Evolutionary conservation across 1,140 invertebrate species (phyloP), one percentile per base, ranked within the genome.

Genomic region (Bombus huntii): DNA sequence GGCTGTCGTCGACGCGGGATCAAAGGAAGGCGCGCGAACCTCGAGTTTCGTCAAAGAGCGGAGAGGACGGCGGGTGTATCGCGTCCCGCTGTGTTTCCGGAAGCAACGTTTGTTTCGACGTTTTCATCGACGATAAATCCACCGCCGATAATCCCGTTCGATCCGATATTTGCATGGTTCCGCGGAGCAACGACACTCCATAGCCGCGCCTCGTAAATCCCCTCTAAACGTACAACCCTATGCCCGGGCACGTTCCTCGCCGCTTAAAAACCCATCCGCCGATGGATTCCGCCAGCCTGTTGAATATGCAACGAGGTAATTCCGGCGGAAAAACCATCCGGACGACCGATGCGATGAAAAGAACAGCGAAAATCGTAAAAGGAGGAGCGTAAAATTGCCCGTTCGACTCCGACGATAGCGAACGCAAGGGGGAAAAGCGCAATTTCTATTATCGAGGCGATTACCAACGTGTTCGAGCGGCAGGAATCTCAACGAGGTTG

Each of bases 301-400:
- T 83, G 81, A 83, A 83, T 83, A 76, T 76, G 25, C 81, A 83
- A 39, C 72, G 57, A 39, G 72, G 42, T 76, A 47, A 75, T 66
- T 83, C 42, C 62, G 44, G 10, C n/a, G 65, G 65, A 70, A 83
- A 62, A 83, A 5, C 81, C 81, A 5, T 4, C 10, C 5, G 18
- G 22, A 57, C 47, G 44, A 34, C 1, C 44, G 44, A 53, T 5
- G 18, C 47, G 47, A 22, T 1, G 28, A 34, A 39, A 39, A 39
- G 22, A 37, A 65, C 37, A 37, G n/a, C 1, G 47, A 9, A 37
- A 72, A 72, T 42, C 5, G 53, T 9, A 31, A 13, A 9, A 53
- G 15, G 6, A 2, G 15, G 31, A 12, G 34, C 8, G 28, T 15
- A 13, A 8, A 13, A 31, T 31, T 18, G 0, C n/a, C 18, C 13